phyloP scores from a whole-genome alignment of 2,888 invertebrate genomes.

The Loripinus fragilis region DNA sequence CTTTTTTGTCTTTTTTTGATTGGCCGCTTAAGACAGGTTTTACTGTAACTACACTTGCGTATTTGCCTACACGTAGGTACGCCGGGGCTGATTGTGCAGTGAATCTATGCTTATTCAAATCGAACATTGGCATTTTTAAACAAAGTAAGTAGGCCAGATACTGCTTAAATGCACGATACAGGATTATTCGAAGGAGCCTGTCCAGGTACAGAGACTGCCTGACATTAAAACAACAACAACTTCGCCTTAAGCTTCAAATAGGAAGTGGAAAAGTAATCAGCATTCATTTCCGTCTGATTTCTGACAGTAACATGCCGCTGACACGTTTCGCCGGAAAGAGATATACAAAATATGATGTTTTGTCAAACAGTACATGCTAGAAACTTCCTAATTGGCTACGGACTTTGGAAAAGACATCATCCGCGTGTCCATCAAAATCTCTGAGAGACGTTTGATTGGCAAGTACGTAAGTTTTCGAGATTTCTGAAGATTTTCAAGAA shows the following conservation, averaged over 20 bases:
- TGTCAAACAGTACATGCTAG: conserved; percentile 17
- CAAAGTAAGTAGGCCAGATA: too few species aligned
- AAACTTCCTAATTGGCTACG: conserved; percentile 37
- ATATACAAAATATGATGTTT: conserved; percentile 14
- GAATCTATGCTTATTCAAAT: too few species aligned
- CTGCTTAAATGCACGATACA: too few species aligned
- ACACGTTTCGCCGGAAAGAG: conserved; percentile 10
- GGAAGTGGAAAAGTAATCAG: conserved; percentile 16
- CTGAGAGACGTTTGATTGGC: conserved; percentile 34
- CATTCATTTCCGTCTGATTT: not conserved
- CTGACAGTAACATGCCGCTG: conserved; percentile 8
- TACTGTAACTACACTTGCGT: too few species aligned
- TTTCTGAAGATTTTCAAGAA: conserved; percentile 9
- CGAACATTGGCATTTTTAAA: too few species aligned
- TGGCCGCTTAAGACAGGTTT: too few species aligned
- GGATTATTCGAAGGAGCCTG: too few species aligned
- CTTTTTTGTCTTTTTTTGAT: too few species aligned
- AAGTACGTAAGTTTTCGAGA: conserved; percentile 7
- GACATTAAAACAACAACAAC: too few species aligned
- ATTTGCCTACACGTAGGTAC: too few species aligned
- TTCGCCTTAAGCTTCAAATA: not conserved
- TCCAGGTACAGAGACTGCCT: too few species aligned
- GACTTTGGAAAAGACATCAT: conserved; percentile 44
- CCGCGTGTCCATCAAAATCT: conserved; percentile 40
- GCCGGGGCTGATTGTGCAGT: too few species aligned